A percentile compares a stretch with the other conserved stretches of the same genome.
These are phyloP conservation scores for Melitaea cinxia DNA, from an alignment of 1,140 invertebrate genomes.

Conservation along the genomic window DNA sequence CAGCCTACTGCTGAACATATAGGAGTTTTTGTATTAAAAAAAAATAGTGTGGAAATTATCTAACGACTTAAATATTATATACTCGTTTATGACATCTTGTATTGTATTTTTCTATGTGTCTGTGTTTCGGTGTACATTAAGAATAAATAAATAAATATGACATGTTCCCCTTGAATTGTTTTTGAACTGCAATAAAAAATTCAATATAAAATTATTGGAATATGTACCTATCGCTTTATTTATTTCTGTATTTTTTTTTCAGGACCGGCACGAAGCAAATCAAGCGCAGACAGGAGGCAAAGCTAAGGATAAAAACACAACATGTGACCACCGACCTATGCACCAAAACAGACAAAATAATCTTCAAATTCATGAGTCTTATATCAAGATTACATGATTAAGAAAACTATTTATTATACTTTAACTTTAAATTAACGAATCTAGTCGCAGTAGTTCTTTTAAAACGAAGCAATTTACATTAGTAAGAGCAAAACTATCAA, in stretches of 20 bases:
- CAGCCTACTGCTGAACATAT: too few species aligned
- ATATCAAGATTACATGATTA: conserved; percentile 70
- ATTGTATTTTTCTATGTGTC: too few species aligned
- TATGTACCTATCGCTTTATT: conserved; percentile 8
- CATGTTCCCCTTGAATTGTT: conserved; percentile 23
- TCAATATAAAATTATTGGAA: too few species aligned
- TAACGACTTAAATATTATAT: too few species aligned
- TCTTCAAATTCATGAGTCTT: conserved; percentile 71
- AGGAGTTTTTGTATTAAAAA: too few species aligned
- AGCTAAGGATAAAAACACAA: conserved; percentile 44
- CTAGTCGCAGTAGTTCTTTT: conserved; percentile 76
- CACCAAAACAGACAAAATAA: conserved; percentile 55
- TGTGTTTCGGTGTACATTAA: too few species aligned
- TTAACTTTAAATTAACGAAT: conserved; percentile 74
- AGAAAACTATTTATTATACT: conserved; percentile 67
- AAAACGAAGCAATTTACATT: conserved; percentile 70
- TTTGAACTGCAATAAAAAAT: too few species aligned
- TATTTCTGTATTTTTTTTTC: conserved; percentile 48
- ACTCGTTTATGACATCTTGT: too few species aligned
- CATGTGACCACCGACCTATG: conserved; percentile 75
- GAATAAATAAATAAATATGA: too few species aligned
- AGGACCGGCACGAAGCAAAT: conserved; percentile 47
- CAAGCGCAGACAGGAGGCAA: conserved; percentile 38
- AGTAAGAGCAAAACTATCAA: conserved; percentile 49
- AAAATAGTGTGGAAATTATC: too few species aligned